Base-by-base conservation (phyloP, 2,888 invertebrate species). In the Coelogynopora nodosa region DNA sequence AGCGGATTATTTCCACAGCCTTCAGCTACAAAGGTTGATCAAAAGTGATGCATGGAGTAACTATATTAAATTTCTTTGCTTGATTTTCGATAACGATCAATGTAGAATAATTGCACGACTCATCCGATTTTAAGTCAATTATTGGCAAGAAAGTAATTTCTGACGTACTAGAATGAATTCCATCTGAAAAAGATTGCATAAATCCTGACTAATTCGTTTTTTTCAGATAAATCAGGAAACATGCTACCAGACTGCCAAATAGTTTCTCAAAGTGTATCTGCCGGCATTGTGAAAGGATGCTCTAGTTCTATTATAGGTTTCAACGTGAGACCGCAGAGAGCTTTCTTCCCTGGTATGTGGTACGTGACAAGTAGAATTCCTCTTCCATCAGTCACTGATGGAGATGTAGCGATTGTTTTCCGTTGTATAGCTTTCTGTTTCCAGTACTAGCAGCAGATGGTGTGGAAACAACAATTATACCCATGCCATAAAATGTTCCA, bases 71-170 rank as follows among this genome's bases (percentile, higher is more conserved):
- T 27, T 10, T 5, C 2, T 80, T 80, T 82, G 82, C 82, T 82
- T 82, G 2, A 82, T 27, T 82, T 82, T 5, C 82, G 23, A 82
- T 82, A 30, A 82, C 13, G 18, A 82, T 26, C 28, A 80, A 80
- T 82, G 82, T 82, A 26, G 27, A 82, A 82, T 82, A 82, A 27
- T 27, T 82, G 29, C 81, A 80, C 27, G 10, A 80, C 27, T 82
- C 30, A 2, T 82, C 82, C 82, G 82, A 82, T 82, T 82, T 82
- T 23, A 82, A 27, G 31, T 82, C 82, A 82, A 82, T 82, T 82
- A 82, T 28, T 82, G 82, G 2, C 23, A 82, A 27, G 29, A 82
- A 80, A 80, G n/a, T 80, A 26, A 27, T 80, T 80, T 80, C 80
- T n/a, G 80, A 80, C 26, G 28, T 27, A 80, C 26, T 5, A 80